Conservation (phyloP, 2,113 vertebrate species). For the Pangasianodon hypophthalmus region DNA sequence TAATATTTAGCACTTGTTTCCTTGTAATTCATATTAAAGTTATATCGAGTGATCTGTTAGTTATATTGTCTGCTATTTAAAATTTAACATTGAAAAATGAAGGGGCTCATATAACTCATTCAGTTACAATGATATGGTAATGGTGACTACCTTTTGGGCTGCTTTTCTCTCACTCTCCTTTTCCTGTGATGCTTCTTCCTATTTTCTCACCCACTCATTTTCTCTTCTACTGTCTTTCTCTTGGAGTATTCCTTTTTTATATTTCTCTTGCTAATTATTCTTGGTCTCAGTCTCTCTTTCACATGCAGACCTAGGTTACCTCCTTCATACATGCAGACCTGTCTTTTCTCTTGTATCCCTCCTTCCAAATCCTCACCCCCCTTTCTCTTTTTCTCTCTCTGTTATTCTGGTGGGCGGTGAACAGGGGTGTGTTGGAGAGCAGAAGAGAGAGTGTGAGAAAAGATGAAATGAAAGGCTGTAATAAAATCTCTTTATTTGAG, state of each 20-base stretch:
- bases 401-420: conserved; percentile 73
- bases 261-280: conserved; percentile 32
- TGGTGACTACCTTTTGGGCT: conserved; percentile 32
- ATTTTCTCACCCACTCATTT: conserved; percentile 41
- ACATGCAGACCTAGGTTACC: background rate
- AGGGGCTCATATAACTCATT: background rate
- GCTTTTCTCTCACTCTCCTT: conserved; percentile 35
- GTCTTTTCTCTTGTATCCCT: conserved; percentile 14
- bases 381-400: conserved; percentile 57
- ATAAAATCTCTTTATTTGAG: conserved; percentile 72
- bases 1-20: background rate
- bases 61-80: background rate
- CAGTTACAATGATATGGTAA: background rate
- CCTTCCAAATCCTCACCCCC: conserved; percentile 17
- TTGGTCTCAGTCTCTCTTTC: conserved; percentile 11
- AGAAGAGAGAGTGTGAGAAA: conserved; percentile 62
- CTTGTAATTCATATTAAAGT: background rate
- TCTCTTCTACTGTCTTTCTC: conserved; percentile 29
- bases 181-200: conserved; percentile 50
- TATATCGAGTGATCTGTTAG: background rate
- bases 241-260: conserved; percentile 28
- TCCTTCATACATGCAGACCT: background rate
- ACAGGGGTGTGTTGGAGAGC: conserved; percentile 72
- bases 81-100: background rate
- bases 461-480: conserved; percentile 72